A percentile compares a stretch with the other conserved stretches of the same genome.
Evolutionary conservation across 2,797 vertebrate genomes (phyloP).

Genomic region (Neopelma chrysocephalum): DNA sequence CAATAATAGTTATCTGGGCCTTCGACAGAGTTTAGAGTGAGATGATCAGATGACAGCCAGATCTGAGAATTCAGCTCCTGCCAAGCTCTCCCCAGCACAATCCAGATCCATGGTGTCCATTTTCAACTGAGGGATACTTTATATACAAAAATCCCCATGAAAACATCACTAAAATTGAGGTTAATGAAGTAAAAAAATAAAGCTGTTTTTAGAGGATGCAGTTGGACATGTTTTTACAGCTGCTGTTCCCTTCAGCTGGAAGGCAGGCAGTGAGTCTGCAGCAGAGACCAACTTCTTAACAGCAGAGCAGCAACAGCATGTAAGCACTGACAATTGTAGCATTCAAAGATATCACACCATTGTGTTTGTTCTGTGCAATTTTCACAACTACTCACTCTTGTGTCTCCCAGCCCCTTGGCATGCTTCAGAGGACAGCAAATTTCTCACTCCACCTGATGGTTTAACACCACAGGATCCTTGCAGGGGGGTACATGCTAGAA

Average conservation of each 20-base stretch:
- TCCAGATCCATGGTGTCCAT: neutral
- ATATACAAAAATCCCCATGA: fast-evolving
- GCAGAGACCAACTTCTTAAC: neutral
- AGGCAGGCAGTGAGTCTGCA: neutral
- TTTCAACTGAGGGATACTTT: neutral
- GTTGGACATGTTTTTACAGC: neutral
- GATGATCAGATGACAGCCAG: neutral
- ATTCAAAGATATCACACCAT: fast-evolving
- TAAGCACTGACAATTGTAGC: fast-evolving
- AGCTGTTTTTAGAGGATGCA: neutral
- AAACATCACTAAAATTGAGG: neutral
- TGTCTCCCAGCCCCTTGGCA: slow-evolving; percentile 77
- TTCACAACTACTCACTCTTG: slow-evolving; percentile 72
- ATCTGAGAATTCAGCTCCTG: neutral
- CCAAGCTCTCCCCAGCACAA: too few relatives aligned
- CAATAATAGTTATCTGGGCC: neutral
- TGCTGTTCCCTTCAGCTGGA: neutral
- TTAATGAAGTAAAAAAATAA: neutral
- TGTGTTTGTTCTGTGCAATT: fast-evolving
- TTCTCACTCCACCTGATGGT: slow-evolving; percentile 73
- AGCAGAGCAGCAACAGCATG: neutral
- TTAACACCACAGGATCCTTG: slow-evolving; percentile 81
- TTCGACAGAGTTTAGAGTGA: neutral
- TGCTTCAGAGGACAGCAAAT: slow-evolving; percentile 83
- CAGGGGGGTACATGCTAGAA: slow-evolving; percentile 79